A percentile compares a stretch with the other conserved stretches of the same genome.
Conservation (phyloP, 2,113 vertebrate species). For the Laticauda laticaudata region DNA sequence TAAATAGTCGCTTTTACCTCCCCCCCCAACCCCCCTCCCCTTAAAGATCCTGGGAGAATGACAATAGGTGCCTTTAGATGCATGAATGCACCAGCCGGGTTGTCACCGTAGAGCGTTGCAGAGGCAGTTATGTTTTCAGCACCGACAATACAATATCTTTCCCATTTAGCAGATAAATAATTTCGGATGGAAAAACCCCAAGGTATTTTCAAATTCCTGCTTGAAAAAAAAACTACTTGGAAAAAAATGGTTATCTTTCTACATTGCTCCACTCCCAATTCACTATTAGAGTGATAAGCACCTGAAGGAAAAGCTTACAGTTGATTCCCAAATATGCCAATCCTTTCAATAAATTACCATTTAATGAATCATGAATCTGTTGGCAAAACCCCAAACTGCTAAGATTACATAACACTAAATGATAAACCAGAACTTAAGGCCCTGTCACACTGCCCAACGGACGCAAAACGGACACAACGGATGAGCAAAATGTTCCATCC, state of each 20-base stretch:
- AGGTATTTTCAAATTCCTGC: not conserved
- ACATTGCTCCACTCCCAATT: not conserved
- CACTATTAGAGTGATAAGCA: not conserved
- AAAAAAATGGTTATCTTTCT: not conserved
- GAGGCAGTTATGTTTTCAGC: not conserved
- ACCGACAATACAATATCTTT: not conserved
- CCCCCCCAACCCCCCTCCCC: fast-evolving
- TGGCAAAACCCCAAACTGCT: not conserved
- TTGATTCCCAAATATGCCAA: not conserved
- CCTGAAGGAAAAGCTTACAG: not conserved
- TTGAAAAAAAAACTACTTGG: not conserved
- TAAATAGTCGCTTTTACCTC: not conserved
- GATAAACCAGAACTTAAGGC: not conserved
- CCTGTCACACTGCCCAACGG: too few species aligned
- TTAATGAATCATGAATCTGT: not conserved
- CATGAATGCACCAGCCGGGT: not conserved
- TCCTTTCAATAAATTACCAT: not conserved
- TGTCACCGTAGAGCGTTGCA: not conserved
- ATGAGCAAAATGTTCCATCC: too few species aligned
- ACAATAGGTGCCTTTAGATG: not conserved
- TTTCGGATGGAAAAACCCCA: not conserved
- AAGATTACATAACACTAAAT: not conserved
- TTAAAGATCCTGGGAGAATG: not conserved
- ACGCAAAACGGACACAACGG: too few species aligned
- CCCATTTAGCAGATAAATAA: not conserved